phyloP scores from a whole-genome alignment of 2,888 invertebrate species.

The Encarsia formosa region DNA sequence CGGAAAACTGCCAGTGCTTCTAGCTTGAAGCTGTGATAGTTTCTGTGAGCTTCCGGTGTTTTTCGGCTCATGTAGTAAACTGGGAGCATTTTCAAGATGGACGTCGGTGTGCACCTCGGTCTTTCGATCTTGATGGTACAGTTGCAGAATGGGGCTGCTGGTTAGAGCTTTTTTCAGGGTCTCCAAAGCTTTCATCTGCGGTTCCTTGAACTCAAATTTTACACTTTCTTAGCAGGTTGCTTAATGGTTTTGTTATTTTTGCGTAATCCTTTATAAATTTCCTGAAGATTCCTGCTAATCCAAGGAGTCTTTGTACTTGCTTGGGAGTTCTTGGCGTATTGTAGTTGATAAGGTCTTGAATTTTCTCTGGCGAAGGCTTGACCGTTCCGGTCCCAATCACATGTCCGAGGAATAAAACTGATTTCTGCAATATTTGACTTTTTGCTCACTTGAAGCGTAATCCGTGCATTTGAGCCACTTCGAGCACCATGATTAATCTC shows the following conservation, averaged over 20 bases:
- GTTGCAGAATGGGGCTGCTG: neutral
- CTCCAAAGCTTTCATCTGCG: neutral
- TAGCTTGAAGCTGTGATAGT: neutral
- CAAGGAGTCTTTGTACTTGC: too few relatives aligned
- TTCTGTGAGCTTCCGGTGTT: neutral
- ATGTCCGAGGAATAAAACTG: too few relatives aligned
- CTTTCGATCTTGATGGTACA: neutral
- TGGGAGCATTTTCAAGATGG: neutral
- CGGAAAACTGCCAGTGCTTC: conserved; percentile 22
- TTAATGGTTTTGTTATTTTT: too few relatives aligned
- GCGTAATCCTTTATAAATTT: too few relatives aligned
- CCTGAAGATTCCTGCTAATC: too few relatives aligned
- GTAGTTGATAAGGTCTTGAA: too few relatives aligned
- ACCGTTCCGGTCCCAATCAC: too few relatives aligned
- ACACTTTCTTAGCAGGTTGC: neutral
- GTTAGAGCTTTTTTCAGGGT: neutral
- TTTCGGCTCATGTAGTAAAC: conserved; percentile 1
- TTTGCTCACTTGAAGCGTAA: too few relatives aligned
- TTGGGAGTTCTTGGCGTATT: too few relatives aligned
- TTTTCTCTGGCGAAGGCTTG: too few relatives aligned
- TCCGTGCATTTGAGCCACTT: too few relatives aligned
- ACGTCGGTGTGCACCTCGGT: conserved; percentile 4
- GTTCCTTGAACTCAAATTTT: neutral
- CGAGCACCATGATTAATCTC: neutral
- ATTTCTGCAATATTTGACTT: too few relatives aligned